Evolutionary conservation across 2,113 vertebrate genomes (phyloP).

Genomic region (Desmodus rotundus): DNA sequence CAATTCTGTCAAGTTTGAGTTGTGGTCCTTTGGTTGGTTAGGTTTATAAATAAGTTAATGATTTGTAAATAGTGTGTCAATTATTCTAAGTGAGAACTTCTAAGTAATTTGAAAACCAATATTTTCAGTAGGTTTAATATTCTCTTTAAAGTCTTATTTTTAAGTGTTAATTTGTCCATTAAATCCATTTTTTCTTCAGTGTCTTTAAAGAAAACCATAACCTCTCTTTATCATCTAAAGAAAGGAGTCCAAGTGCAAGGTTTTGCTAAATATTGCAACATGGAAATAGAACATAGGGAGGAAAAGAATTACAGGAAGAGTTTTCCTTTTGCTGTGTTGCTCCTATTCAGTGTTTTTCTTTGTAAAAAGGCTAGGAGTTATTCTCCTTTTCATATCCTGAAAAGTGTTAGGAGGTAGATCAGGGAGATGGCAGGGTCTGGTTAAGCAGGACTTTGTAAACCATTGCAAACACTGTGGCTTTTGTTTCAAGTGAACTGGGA

Average conservation of each 20-base stretch:
- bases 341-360: not conserved
- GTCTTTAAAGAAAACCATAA: not conserved
- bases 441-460: not conserved
- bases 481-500: not conserved
- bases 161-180: not conserved
- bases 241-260: not conserved
- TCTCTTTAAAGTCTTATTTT: not conserved
- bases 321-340: not conserved
- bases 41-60: not conserved
- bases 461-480: not conserved
- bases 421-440: not conserved
- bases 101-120: not conserved
- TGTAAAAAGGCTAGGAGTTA: not conserved
- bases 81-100: not conserved
- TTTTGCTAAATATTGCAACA: not conserved
- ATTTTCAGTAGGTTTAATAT: not conserved
- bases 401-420: not conserved
- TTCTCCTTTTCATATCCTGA: not conserved
- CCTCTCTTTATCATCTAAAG: not conserved
- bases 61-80: not conserved
- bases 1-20: not conserved
- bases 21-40: not conserved
- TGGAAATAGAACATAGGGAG: not conserved
- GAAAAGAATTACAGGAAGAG: not conserved
- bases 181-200: not conserved